Evolutionary conservation across 92 coral and sea anemone species (phyloP), one percentile per base, ranked within the genome.

Genomic region (Montipora capitata): DNA sequence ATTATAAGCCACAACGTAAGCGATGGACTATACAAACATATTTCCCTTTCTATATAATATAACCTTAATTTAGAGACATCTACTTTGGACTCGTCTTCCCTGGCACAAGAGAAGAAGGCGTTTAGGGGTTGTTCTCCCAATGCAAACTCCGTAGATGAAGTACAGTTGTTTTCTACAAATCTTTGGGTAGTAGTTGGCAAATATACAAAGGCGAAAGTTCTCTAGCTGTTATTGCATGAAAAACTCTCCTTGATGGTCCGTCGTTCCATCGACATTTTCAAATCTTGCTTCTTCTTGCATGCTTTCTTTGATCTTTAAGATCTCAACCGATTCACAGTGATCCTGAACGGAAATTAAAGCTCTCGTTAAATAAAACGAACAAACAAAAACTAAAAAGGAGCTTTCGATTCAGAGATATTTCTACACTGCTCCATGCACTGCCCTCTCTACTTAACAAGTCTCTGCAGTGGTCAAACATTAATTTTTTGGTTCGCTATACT

Each of bases 261-360:
- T 91, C 49, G 93, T 51, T 62, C 83, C 87, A 66, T 91, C 94
- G 57, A 83, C 52, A 54, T 88, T 93, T 83, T 95, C 98, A 90
- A 95, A 95, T 81, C 94, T 95, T 35, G 96, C 98, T 88, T 95
- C 98, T 74, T 93, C 98, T 85, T 91, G 96, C 98, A 95, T 95
- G 54, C 93, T 93, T 69, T 95, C 98, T 83, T 95, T 95, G 88
- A 95, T 95, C 93, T 95, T 95, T 73, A 91, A 85, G 39, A 95
- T 95, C 74, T 96, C 98, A 77, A 94, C 98, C 8, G 96, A 90
- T 27, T 93, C 98, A 87, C 98, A 91, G 93, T 93, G 98, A 82
- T 93, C 94, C 98, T 95, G 79, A 2, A 56, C 17, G 5, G 18
- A 65, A 76, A 17, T 2, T 5, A 2, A 48, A 13, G n/a, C 38